These are phyloP conservation scores for Antheraea mylitta DNA, from an alignment of 1,140 invertebrate genomes.

Conservation along the genomic window DNA sequence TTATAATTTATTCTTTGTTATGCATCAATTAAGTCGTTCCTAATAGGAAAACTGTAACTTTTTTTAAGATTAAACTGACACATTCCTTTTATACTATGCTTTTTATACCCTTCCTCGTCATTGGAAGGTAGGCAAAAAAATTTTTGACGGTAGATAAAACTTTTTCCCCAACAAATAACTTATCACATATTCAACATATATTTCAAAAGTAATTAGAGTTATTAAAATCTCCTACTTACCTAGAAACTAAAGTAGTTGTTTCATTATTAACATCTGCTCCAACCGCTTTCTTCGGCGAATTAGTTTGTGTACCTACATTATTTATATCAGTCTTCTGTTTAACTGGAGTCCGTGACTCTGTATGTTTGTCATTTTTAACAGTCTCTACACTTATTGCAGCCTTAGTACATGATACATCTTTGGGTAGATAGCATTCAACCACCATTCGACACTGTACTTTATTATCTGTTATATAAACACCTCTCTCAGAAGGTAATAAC, in stretches of 20 bases:
- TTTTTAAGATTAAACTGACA: no score
- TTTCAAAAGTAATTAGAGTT: no score
- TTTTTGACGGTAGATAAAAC: no score
- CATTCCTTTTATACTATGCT: no score
- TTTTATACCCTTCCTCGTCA: no score
- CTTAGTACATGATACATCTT: conserved; percentile 76
- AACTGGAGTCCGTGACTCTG: conserved; percentile 55
- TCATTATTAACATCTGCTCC: conserved; percentile 42
- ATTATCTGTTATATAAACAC: conserved; percentile 79
- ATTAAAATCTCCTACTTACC: conserved; percentile 39
- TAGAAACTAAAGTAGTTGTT: conserved; percentile 57
- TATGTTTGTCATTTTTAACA: conserved; percentile 46
- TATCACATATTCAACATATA: no score
- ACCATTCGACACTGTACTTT: conserved; percentile 80
- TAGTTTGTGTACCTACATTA: conserved; percentile 54
- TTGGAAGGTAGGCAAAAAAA: no score
- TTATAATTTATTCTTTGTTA: no score
- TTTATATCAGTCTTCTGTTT: conserved; percentile 78
- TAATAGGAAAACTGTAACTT: no score
- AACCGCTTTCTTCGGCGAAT: conserved; percentile 43
- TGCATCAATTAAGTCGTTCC: no score
- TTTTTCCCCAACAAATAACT: no score
- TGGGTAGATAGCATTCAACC: conserved; percentile 79
- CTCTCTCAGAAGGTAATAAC: conserved; percentile 70
- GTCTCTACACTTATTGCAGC: conserved; percentile 79